A percentile compares a stretch with the other conserved stretches of the same genome.
These are phyloP conservation scores for Barbus barbus DNA, from an alignment of 2,113 vertebrate genomes.

Conservation along the genomic window DNA sequence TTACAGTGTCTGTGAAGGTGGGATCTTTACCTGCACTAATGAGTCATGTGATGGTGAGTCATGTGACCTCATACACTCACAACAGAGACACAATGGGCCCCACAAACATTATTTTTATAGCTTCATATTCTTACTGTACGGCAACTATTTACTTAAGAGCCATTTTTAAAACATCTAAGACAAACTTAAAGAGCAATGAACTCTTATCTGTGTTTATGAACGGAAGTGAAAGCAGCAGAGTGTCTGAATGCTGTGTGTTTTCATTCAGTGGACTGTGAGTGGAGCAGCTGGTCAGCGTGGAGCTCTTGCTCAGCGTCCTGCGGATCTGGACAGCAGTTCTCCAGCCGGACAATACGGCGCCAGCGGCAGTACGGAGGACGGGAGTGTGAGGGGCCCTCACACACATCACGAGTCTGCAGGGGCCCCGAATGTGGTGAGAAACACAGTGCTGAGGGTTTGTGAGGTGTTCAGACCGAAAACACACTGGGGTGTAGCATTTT, in stretches of 20 bases:
- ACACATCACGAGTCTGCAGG: constrained; percentile 53
- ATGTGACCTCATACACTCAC: not conserved
- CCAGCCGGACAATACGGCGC: constrained; percentile 64
- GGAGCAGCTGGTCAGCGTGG: constrained; percentile 79
- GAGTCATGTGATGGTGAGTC: constrained; percentile 71
- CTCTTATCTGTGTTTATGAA: not conserved
- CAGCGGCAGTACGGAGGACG: constrained; percentile 66
- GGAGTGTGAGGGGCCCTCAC: constrained; percentile 64
- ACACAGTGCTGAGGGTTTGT: not conserved
- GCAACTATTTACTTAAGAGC: too few species aligned
- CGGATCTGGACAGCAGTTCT: constrained; percentile 67
- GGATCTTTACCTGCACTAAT: constrained; percentile 78
- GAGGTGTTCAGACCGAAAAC: not conserved
- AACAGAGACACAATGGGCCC: not conserved
- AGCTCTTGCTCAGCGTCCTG: constrained; percentile 76
- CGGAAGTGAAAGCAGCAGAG: too few species aligned
- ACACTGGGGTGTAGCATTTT: not conserved
- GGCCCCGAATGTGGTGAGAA: constrained; percentile 72
- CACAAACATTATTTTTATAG: not conserved
- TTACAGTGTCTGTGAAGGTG: constrained; percentile 74
- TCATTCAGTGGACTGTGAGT: constrained; percentile 70
- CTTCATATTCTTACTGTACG: constrained; percentile 44
- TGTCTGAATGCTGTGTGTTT: not conserved
- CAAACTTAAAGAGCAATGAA: not conserved
- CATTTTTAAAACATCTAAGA: too few species aligned